Percentiles rank a stretch among this genome's conserved stretches.
phyloP scores from a whole-genome alignment of 2,888 invertebrate genomes.

The Zaprionus bogoriensis region DNA sequence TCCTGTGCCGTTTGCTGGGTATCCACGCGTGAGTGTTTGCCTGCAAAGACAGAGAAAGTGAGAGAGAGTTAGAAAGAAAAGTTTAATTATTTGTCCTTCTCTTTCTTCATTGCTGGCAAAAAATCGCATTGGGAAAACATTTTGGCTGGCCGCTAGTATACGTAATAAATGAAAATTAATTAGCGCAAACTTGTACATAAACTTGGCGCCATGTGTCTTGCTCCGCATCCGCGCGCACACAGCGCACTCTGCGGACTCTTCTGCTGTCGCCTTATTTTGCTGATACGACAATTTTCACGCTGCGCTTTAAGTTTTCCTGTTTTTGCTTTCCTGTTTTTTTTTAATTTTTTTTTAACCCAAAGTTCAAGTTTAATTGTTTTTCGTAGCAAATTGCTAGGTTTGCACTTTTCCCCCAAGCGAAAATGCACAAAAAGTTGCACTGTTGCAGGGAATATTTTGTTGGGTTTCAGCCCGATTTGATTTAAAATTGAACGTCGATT shows the following conservation, averaged over 20 bases:
- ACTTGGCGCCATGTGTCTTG: conserved; percentile 39
- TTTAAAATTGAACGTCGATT: background rate
- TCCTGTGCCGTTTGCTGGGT: conserved; percentile 79
- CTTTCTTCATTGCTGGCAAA: conserved; percentile 26
- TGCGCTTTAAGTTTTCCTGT: conserved; percentile 45
- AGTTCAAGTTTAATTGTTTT: conserved; percentile 77
- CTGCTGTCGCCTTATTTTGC: conserved; percentile 56
- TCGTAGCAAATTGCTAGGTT: conserved; percentile 54
- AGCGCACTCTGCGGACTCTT: background rate
- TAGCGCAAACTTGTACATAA: conserved; percentile 59
- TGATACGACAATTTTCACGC: conserved; percentile 58
- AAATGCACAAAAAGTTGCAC: conserved; percentile 40
- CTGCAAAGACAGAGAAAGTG: conserved; percentile 59
- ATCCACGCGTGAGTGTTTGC: conserved; percentile 81
- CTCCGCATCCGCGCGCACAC: conserved; percentile 14
- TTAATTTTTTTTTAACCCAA: conserved; percentile 38
- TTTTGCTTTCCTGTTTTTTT: background rate
- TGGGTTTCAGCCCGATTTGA: background rate
- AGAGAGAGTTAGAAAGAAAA: conserved; percentile 23
- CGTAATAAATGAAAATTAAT: conserved; percentile 75
- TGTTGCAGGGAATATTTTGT: conserved; percentile 18
- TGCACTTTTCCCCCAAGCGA: conserved; percentile 45
- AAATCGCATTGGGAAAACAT: conserved; percentile 53
- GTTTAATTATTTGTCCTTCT: conserved; percentile 64
- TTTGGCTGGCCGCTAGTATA: conserved; percentile 47